Conservation (phyloP, 1,140 invertebrate genomes). For the Lucilia sericata region DNA sequence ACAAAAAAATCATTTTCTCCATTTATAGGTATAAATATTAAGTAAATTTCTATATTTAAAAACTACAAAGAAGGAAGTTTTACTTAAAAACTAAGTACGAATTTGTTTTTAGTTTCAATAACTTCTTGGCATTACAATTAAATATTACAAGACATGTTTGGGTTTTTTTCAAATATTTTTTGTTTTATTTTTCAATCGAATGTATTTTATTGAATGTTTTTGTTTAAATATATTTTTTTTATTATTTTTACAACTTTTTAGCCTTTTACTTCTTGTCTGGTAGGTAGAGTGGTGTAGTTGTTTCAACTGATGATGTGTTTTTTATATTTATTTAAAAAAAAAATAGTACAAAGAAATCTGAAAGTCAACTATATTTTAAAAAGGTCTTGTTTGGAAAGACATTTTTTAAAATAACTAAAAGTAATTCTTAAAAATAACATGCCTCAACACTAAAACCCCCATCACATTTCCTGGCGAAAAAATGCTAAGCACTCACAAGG, state of each 20-base stretch:
- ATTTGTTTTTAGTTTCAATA: too few relatives aligned
- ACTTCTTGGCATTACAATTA: background rate
- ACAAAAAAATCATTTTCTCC: too few relatives aligned
- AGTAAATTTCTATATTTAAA: too few relatives aligned
- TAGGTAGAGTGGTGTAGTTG: conserved; percentile 37
- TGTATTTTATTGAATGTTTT: conserved; percentile 45
- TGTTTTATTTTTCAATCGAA: conserved; percentile 45
- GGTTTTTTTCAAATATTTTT: conserved; percentile 35
- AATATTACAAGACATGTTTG: conserved; percentile 1
- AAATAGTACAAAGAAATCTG: conserved; percentile 23
- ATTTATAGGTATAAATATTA: too few relatives aligned
- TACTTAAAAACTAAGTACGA: too few relatives aligned
- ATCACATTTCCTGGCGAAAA: background rate
- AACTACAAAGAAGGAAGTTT: too few relatives aligned
- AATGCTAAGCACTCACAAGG: background rate
- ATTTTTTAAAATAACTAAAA: conserved; percentile 12
- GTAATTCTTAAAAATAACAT: conserved; percentile 20
- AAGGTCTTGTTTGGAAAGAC: background rate
- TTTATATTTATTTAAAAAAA: conserved; percentile 14
- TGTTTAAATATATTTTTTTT: conserved; percentile 45
- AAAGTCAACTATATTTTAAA: conserved; percentile 22
- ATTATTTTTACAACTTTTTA: conserved; percentile 43
- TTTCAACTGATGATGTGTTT: conserved; percentile 38
- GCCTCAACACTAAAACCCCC: background rate
- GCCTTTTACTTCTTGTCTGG: conserved; percentile 41